These are phyloP conservation scores for Oreohelix idahoensis DNA, from an alignment of 1,140 invertebrate genomes.

Conservation along the genomic window DNA sequence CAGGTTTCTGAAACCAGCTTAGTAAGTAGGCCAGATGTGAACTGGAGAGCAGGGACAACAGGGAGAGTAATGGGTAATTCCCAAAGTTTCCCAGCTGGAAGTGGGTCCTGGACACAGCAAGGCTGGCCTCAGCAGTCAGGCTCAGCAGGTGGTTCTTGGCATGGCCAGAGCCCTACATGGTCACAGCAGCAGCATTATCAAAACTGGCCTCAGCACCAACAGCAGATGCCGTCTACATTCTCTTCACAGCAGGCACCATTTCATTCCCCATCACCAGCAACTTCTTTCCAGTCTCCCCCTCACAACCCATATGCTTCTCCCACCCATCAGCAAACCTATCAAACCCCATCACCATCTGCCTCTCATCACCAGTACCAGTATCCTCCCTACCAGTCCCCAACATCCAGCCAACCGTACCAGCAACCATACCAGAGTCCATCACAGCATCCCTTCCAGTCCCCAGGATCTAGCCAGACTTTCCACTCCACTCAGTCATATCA, in stretches of 20 bases:
- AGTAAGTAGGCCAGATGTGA: background rate
- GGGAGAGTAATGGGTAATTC: background rate
- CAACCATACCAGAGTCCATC: constrained; percentile 17
- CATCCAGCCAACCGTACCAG: background rate
- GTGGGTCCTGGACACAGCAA: background rate
- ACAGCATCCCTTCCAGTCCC: constrained; percentile 23
- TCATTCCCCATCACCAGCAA: background rate
- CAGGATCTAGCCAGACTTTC: background rate
- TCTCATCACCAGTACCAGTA: constrained; percentile 15
- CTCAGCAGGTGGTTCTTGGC: background rate
- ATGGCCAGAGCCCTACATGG: constrained; percentile 2
- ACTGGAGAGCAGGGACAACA: background rate
- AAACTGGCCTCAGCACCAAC: constrained; percentile 3
- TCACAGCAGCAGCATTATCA: constrained; percentile 26
- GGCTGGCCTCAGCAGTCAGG: constrained; percentile 10
- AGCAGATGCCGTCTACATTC: background rate
- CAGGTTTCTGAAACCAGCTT: background rate
- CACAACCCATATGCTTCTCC: constrained; percentile 15
- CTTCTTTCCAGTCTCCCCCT: background rate
- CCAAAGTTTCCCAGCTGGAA: background rate
- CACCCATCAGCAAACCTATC: constrained; percentile 34
- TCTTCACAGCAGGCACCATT: constrained; percentile 19
- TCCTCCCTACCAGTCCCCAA: constrained; percentile 6
- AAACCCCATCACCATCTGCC: constrained; percentile 34
- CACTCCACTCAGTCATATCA: constrained; percentile 8